Percentiles rank a stretch among this genome's conserved stretches.
These are phyloP conservation scores for Microtus richardsoni DNA, from an alignment of 2,113 vertebrate genomes.

Conservation along the genomic window DNA sequence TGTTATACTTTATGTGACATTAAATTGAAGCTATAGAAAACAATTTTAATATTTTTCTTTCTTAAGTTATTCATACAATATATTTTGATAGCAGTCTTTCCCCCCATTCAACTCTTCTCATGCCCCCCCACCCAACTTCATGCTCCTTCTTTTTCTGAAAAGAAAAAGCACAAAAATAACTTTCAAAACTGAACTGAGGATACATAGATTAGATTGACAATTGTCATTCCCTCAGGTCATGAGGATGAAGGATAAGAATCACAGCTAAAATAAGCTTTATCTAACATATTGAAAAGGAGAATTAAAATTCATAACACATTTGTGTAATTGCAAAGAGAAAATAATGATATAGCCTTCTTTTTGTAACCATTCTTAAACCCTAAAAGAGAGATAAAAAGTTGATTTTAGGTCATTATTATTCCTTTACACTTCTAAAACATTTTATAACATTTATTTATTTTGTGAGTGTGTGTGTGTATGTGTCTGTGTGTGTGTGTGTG, in stretches of 20 bases:
- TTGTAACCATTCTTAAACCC: neutral
- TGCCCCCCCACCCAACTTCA: neutral
- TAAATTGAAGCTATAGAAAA: neutral
- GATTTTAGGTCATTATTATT: neutral
- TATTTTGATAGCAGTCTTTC: neutral
- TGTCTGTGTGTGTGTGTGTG: neutral
- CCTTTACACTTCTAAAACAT: neutral
- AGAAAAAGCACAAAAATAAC: neutral
- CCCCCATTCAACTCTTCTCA: no score
- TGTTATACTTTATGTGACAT: neutral
- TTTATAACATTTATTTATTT: neutral
- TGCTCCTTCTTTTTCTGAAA: neutral
- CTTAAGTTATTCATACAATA: neutral
- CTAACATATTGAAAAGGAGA: conserved; percentile 34
- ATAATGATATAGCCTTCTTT: neutral
- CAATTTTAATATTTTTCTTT: neutral
- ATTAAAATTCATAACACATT: conserved; percentile 42
- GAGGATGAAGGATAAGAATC: neutral
- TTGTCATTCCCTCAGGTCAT: neutral
- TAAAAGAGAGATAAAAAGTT: neutral
- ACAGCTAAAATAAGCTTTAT: neutral
- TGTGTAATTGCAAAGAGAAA: neutral
- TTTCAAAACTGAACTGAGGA: neutral
- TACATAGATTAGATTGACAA: neutral
- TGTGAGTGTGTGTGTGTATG: neutral